Conservation (phyloP, 1,140 invertebrate species). For the Platyscapa corneri region DNA sequence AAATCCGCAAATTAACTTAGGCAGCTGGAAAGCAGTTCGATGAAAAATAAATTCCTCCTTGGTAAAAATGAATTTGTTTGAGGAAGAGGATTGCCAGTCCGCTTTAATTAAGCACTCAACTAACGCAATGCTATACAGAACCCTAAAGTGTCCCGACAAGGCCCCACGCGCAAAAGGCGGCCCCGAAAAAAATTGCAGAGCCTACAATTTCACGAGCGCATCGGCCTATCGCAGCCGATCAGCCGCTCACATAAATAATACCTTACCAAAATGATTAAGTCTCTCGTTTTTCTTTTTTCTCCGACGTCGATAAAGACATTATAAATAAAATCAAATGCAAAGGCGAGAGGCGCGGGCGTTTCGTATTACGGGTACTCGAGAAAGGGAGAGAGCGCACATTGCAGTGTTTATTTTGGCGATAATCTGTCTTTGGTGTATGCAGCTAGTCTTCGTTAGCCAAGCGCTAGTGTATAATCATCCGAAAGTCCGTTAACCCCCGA, state of each 20-base stretch:
- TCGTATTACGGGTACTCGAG: not conserved
- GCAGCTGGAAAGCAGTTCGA: not conserved
- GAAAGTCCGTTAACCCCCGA: constrained; percentile 48
- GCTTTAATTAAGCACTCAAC: constrained; percentile 24
- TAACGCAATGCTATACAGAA: not conserved
- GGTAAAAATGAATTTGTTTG: not conserved
- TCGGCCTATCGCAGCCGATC: not conserved
- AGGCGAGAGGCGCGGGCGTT: too few relatives aligned
- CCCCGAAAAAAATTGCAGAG: not conserved
- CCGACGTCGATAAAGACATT: constrained; percentile 19
- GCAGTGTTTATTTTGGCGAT: constrained; percentile 46
- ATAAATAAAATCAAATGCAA: constrained; percentile 13
- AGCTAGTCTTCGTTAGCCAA: not conserved
- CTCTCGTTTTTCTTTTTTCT: not conserved
- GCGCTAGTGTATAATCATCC: constrained; percentile 17
- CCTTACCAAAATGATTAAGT: too few relatives aligned
- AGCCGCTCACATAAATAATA: not conserved
- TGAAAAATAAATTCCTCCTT: not conserved
- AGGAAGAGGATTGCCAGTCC: not conserved
- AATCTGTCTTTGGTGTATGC: not conserved
- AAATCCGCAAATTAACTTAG: not conserved
- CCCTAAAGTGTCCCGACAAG: constrained; percentile 24
- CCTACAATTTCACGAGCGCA: constrained; percentile 24
- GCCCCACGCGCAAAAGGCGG: too few relatives aligned
- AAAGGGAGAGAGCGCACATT: not conserved